Conservation (phyloP, 2,797 vertebrate species). For the Meriones psammophilus region DNA sequence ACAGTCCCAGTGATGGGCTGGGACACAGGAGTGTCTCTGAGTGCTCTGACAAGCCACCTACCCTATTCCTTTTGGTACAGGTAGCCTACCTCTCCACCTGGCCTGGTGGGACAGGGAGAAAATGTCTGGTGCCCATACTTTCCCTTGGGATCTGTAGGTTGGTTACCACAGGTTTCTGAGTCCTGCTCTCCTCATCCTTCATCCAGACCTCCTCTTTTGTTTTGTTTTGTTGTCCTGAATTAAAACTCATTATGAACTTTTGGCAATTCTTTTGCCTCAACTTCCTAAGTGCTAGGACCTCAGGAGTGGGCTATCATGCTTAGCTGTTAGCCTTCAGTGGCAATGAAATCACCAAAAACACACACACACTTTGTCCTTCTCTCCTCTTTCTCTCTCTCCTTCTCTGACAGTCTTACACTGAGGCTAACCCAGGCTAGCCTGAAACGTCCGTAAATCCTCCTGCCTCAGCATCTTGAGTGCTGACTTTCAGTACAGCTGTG, state of each 20-base stretch:
- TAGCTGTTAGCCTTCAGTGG: not conserved
- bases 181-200: not conserved
- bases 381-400: not conserved
- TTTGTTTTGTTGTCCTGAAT: not conserved
- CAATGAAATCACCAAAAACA: not conserved
- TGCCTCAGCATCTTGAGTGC: not conserved
- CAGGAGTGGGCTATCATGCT: not conserved
- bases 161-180: accelerated
- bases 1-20: not conserved
- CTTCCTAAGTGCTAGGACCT: not conserved
- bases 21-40: not conserved
- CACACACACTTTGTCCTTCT: not conserved
- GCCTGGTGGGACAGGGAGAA: not conserved
- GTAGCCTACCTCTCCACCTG: conserved; percentile 54
- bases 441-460: not conserved
- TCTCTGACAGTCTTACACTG: not conserved
- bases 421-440: not conserved
- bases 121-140: not conserved
- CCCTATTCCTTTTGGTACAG: conserved; percentile 51
- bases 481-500: not conserved
- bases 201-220: not conserved
- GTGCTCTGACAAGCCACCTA: not conserved
- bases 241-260: not conserved
- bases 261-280: not conserved
- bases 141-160: conserved; percentile 39